Evolutionary conservation across 2,113 vertebrate species (phyloP).

Genomic region (Anoura caudifer): DNA sequence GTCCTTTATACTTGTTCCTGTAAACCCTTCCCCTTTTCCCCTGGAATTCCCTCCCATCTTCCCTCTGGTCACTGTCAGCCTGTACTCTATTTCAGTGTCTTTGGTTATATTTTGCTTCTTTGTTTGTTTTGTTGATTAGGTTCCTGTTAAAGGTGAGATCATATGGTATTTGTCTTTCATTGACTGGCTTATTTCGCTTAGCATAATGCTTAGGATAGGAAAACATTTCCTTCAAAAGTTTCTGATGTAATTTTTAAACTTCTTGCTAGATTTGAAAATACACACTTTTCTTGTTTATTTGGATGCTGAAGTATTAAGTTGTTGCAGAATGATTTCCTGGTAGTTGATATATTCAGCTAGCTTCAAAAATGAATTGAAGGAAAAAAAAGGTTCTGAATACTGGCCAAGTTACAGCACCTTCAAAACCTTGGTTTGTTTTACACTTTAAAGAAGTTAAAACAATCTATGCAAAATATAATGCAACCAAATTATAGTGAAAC

Average conservation of each 20-base stretch:
- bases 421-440: neutral
- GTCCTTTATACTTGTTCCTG: too few species aligned
- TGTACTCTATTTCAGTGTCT: too few species aligned
- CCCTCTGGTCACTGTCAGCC: too few species aligned
- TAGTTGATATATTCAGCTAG: neutral
- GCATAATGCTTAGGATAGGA: neutral
- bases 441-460: neutral
- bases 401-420: neutral
- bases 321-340: neutral
- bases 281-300: neutral
- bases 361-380: neutral
- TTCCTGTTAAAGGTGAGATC: too few species aligned
- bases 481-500: neutral
- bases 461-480: neutral
- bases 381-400: neutral
- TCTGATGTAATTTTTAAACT: neutral
- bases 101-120: too few species aligned
- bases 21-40: too few species aligned
- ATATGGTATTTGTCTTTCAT: too few species aligned
- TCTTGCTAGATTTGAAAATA: neutral
- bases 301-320: neutral
- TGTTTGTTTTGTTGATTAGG: too few species aligned
- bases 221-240: neutral
- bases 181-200: too few species aligned
- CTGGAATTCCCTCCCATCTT: too few species aligned